These are phyloP conservation scores for Adelphocoris suturalis DNA, from an alignment of 2,888 invertebrate genomes.

Conservation along the genomic window DNA sequence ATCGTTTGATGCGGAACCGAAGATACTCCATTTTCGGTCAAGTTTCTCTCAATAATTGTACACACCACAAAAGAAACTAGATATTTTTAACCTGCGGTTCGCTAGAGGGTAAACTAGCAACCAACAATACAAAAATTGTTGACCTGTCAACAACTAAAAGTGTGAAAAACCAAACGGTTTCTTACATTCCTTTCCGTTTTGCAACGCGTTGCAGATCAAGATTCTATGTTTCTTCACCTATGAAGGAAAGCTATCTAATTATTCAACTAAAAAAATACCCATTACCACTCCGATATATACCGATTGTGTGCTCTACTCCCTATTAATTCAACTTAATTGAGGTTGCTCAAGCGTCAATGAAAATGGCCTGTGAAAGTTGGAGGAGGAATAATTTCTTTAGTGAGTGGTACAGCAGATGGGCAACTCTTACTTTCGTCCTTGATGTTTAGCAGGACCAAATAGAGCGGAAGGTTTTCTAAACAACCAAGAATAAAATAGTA, in stretches of 20 bases:
- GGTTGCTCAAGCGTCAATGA: conserved; percentile 13
- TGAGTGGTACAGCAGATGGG: conserved; percentile 14
- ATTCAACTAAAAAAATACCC: not conserved
- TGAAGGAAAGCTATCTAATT: conserved; percentile 27
- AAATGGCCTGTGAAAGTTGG: conserved; percentile 3
- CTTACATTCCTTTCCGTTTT: not conserved
- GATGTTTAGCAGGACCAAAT: conserved; percentile 37
- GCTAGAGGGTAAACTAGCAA: too few relatives aligned
- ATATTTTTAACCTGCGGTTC: too few relatives aligned
- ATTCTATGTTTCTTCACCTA: not conserved
- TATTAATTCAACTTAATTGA: not conserved
- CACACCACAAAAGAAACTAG: too few relatives aligned
- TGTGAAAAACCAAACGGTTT: not conserved
- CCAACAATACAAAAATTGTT: too few relatives aligned
- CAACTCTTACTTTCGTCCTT: conserved; percentile 58
- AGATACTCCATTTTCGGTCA: too few relatives aligned
- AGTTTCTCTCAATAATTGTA: too few relatives aligned
- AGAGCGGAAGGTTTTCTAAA: conserved; percentile 25
- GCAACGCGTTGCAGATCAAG: not conserved
- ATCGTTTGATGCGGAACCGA: too few relatives aligned
- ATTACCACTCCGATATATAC: not conserved
- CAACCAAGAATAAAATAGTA: not conserved
- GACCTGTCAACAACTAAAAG: too few relatives aligned
- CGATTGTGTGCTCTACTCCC: conserved; percentile 4
- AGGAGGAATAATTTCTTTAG: conserved; percentile 4